phyloP scores from a whole-genome alignment of 1,140 invertebrate species.

The Penaeus indicus region DNA sequence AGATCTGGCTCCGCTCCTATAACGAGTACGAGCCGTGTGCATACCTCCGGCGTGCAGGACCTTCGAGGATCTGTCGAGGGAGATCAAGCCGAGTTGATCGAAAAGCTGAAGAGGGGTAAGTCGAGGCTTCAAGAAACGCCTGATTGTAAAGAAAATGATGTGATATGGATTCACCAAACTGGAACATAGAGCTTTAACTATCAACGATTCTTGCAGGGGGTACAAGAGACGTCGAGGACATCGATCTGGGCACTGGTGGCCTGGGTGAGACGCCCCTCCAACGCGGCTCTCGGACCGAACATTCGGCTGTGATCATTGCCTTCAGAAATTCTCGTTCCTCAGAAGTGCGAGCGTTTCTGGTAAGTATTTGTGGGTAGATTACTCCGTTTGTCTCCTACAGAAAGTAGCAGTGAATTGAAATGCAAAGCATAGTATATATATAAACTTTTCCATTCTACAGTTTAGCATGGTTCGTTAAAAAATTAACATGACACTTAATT shows the following conservation, averaged over 20 bases:
- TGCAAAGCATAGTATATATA: not conserved
- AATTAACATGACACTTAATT: too few species aligned
- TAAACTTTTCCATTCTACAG: not conserved
- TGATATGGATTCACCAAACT: not conserved
- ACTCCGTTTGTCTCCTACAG: not conserved
- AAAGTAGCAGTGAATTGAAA: not conserved
- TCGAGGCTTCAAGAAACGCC: not conserved
- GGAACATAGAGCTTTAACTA: not conserved
- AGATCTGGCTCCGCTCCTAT: conserved; percentile 88
- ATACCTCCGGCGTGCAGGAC: conserved; percentile 82
- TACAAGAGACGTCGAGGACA: conserved; percentile 90
- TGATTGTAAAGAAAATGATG: not conserved
- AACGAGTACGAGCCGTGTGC: conserved; percentile 89
- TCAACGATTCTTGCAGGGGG: conserved; percentile 66
- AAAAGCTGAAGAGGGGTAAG: conserved; percentile 81
- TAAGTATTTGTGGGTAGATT: conserved; percentile 68
- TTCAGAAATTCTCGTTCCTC: conserved; percentile 76
- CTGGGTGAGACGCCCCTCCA: conserved; percentile 76
- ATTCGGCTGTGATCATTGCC: conserved; percentile 76
- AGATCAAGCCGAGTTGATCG: conserved; percentile 89
- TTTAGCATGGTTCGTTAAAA: not conserved
- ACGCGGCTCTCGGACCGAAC: conserved; percentile 77
- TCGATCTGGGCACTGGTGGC: conserved; percentile 93
- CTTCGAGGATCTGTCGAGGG: conserved; percentile 84
- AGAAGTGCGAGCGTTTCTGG: conserved; percentile 78